Evolutionary conservation across 2,113 vertebrate genomes (phyloP).

Genomic region (Hemibagrus wyckioides): DNA sequence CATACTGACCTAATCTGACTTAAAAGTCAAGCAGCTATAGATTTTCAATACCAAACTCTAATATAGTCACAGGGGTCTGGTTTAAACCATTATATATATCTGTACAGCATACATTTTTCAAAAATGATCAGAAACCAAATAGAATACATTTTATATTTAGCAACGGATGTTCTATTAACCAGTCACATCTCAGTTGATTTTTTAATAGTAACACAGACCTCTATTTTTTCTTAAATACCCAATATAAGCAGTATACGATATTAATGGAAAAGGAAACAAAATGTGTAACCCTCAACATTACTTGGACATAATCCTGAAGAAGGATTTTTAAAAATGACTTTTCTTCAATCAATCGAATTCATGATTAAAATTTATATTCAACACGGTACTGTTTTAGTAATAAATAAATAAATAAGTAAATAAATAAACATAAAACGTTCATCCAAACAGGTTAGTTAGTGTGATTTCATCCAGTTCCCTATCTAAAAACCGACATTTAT

Average conservation of each 20-base stretch:
- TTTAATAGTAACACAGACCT: neutral
- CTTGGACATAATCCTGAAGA: neutral
- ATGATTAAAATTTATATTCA: neutral
- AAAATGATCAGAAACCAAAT: neutral
- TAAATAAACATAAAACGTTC: neutral
- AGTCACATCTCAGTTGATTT: neutral
- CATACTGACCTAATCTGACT: slow-evolving; percentile 1
- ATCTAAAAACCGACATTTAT: neutral
- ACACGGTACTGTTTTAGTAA: neutral
- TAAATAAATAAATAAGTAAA: neutral
- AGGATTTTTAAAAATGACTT: neutral
- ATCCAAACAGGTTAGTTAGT: neutral
- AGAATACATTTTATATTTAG: neutral
- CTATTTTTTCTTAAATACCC: neutral
- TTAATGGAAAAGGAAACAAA: neutral
- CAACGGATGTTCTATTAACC: neutral
- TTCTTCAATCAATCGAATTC: neutral
- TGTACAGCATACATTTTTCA: neutral
- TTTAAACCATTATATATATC: neutral
- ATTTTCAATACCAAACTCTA: slow-evolving; percentile 11
- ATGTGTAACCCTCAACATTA: neutral
- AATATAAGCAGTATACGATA: neutral
- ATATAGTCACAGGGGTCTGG: neutral
- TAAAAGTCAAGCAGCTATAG: neutral
- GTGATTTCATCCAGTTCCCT: neutral